Evolutionary conservation across 1,140 invertebrate species (phyloP).

Genomic region (Uloborus diversus): DNA sequence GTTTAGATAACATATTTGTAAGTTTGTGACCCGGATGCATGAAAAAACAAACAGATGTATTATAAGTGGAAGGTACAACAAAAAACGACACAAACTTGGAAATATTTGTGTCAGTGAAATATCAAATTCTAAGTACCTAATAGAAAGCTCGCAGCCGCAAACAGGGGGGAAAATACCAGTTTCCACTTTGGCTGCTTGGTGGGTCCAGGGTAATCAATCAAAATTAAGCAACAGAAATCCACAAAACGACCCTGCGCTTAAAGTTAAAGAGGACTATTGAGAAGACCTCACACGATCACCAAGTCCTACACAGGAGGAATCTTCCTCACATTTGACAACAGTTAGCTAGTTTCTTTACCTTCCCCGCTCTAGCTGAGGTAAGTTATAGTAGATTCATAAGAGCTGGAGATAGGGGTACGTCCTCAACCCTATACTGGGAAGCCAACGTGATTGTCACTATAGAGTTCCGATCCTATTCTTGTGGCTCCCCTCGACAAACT

Average conservation of each 20-base stretch:
- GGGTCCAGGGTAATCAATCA: slow-evolving; percentile 26
- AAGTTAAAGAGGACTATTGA: not conserved
- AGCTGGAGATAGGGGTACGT: not conserved
- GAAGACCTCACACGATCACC: slow-evolving; percentile 27
- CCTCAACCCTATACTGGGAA: not conserved
- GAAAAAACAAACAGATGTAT: too few species aligned
- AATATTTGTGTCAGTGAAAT: too few species aligned
- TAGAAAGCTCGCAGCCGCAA: too few species aligned
- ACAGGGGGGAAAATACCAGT: not conserved
- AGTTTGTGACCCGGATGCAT: too few species aligned
- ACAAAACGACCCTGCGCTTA: slow-evolving; percentile 12
- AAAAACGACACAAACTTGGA: too few species aligned
- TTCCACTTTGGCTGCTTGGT: slow-evolving; percentile 7
- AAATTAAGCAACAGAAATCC: slow-evolving; percentile 30
- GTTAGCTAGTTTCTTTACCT: not conserved
- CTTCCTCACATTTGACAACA: not conserved
- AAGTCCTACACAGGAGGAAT: not conserved
- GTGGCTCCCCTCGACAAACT: slow-evolving; percentile 22
- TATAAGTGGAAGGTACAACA: too few species aligned
- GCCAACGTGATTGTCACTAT: not conserved
- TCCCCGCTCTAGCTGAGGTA: not conserved
- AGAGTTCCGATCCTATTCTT: not conserved
- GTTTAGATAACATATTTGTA: too few species aligned
- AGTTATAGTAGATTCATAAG: not conserved
- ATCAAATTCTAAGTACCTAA: too few species aligned